Base-by-base conservation (phyloP, 2,888 invertebrate genomes). In the Cryptocephalus moraei region DNA sequence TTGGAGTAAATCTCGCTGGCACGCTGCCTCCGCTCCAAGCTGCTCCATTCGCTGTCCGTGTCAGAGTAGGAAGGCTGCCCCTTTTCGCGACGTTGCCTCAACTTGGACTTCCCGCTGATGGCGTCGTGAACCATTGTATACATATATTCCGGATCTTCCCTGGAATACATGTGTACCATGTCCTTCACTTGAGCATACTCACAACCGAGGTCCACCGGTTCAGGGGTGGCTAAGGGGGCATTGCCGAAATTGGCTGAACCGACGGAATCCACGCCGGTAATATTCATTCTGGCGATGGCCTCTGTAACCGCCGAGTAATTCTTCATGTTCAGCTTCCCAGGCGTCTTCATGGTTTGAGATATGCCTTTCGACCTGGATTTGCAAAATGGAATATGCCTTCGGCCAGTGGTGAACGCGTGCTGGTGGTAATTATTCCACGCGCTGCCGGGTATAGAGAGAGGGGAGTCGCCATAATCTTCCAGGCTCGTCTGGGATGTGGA, bases 251-350 rank as follows among this genome's bases (percentile, higher is more conserved):
- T 71, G 61, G 70, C 66, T 63, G 65, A 71, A 63, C 66, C 71
- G 59, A 69, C 68, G 6, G 22, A 22, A 58, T 73, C 73, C 63
- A 72, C 73, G 56, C 72, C 70, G 58, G 71, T 73, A 75, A 82
- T 78, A 75, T 84, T 79, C 82, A 80, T 73, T 73, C 80, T 73
- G 71, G 79, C 77, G 56, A 92, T 80, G 6, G 89, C 91, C 66
- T 91, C 90, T 60, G 89, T 89, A 50, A 92, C 90, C 71, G 90
- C 81, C 43, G 87, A 84, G 69, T 86, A 92, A 68, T 91, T 90
- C 70, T 88, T 89, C 76, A 91, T 75, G 67, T 92, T 91, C 65
- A 92, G 72, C 73, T 91, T 91, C 48, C 91, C 91, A 11, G 91
- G 91, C 81, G 91, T 89, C 80, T 83, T 83, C 53, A 83, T 65